Conservation (phyloP, 2,113 vertebrate species). For the Lagenorhynchus albirostris region DNA sequence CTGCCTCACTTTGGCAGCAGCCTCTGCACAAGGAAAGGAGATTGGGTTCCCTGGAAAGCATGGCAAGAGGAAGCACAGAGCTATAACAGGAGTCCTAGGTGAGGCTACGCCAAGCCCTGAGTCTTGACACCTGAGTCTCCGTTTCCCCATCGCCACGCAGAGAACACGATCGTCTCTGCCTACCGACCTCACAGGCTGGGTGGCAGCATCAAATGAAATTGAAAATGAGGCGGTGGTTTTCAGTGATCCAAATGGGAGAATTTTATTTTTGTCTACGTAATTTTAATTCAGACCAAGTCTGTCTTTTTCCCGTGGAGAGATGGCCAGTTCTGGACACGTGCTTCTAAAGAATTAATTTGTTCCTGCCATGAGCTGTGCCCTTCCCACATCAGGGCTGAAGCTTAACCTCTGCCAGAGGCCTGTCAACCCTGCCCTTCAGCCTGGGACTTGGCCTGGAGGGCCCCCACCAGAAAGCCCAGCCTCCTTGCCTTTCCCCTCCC, state of each 20-base stretch:
- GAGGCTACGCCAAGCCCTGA: background rate
- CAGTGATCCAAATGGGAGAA: background rate
- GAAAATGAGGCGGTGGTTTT: background rate
- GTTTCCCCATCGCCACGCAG: background rate
- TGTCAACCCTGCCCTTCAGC: background rate
- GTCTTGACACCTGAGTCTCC: too few species aligned
- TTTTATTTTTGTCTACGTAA: background rate
- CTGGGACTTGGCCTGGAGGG: background rate
- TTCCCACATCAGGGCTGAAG: background rate
- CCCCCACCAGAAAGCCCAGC: too few species aligned
- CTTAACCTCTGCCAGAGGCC: background rate
- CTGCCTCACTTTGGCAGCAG: background rate
- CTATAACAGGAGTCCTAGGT: background rate
- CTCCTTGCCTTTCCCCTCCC: background rate
- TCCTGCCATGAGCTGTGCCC: background rate
- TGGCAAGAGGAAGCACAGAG: too few species aligned
- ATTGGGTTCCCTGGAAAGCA: background rate
- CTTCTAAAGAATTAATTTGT: background rate
- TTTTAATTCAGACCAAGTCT: background rate
- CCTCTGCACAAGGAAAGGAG: background rate
- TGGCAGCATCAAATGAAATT: background rate
- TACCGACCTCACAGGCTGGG: background rate
- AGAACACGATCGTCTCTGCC: background rate
- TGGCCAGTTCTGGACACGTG: background rate
- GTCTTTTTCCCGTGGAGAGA: background rate